Conservation (phyloP, 2,888 invertebrate genomes). For the Tricholauxania praeusta region DNA sequence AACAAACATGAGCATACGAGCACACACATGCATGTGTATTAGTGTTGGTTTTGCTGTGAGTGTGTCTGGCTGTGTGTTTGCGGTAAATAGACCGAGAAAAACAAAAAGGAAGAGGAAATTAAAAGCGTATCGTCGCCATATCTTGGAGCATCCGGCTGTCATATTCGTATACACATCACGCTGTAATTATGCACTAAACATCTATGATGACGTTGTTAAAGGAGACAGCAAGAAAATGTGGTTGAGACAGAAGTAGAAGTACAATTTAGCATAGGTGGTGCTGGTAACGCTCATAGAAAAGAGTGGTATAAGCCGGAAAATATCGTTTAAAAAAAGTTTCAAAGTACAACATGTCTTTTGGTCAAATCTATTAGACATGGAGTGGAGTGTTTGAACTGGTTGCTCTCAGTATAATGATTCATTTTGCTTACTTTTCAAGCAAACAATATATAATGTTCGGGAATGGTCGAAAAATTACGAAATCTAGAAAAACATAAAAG, state of each 20-base stretch:
- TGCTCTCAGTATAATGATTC: too few relatives aligned
- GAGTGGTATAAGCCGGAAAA: too few relatives aligned
- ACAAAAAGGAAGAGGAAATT: slow-evolving; percentile 16
- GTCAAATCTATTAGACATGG: too few relatives aligned
- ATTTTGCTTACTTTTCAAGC: too few relatives aligned
- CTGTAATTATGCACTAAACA: slow-evolving; percentile 21
- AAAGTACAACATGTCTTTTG: too few relatives aligned
- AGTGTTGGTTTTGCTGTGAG: too few relatives aligned
- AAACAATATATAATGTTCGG: too few relatives aligned
- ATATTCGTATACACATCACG: slow-evolving; percentile 18
- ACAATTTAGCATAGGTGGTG: background rate
- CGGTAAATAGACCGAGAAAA: slow-evolving; percentile 4
- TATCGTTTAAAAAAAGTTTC: too few relatives aligned
- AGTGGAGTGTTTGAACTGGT: too few relatives aligned
- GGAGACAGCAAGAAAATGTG: background rate
- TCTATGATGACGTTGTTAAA: background rate
- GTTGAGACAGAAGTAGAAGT: slow-evolving; percentile 1
- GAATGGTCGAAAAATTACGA: too few relatives aligned
- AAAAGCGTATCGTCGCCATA: slow-evolving; percentile 23
- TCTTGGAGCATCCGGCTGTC: slow-evolving; percentile 19
- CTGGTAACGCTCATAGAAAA: too few relatives aligned
- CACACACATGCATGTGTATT: background rate
- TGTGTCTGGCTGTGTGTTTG: background rate
- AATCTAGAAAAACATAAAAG: too few relatives aligned
- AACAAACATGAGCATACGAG: background rate